Evolutionary conservation across 2,888 invertebrate species (phyloP).

Genomic region (Hipparchia semele): DNA sequence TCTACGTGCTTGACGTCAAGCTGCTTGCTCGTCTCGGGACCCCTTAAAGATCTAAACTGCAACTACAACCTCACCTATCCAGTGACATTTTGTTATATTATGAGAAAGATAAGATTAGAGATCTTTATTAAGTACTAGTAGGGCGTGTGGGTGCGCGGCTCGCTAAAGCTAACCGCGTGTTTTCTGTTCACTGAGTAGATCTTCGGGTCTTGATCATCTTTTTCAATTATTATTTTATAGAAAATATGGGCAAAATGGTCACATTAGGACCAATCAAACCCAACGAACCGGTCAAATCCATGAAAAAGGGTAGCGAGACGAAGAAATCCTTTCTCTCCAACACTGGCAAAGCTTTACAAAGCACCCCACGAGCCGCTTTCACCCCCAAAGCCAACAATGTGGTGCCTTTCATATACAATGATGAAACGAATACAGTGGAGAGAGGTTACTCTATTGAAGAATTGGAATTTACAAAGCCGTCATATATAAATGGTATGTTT

Average conservation of each 20-base stretch:
- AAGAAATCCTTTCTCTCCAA: conserved; percentile 73
- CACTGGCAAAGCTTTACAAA: conserved; percentile 65
- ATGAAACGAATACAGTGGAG: conserved; percentile 48
- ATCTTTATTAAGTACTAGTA: too few relatives aligned
- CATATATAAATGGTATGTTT: conserved; percentile 57
- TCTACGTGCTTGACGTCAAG: too few relatives aligned
- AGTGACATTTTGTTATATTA: too few relatives aligned
- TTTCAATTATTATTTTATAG: conserved; percentile 50
- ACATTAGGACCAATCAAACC: conserved; percentile 62
- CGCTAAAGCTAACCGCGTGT: too few relatives aligned
- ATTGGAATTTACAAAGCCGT: conserved; percentile 66
- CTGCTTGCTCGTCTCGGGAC: too few relatives aligned
- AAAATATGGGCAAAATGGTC: conserved; percentile 69
- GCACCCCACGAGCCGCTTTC: conserved; percentile 60
- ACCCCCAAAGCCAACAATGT: conserved; percentile 65
- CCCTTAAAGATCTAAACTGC: too few relatives aligned
- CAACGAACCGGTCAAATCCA: conserved; percentile 59
- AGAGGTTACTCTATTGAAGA: conserved; percentile 55
- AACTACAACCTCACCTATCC: too few relatives aligned
- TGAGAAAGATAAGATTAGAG: too few relatives aligned
- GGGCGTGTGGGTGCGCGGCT: too few relatives aligned
- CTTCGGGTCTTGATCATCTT: too few relatives aligned
- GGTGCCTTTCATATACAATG: conserved; percentile 66
- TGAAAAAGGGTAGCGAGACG: conserved; percentile 59
- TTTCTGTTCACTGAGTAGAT: too few relatives aligned